These are phyloP conservation scores for Hyla sarda DNA, from an alignment of 2,113 vertebrate genomes.

Conservation along the genomic window DNA sequence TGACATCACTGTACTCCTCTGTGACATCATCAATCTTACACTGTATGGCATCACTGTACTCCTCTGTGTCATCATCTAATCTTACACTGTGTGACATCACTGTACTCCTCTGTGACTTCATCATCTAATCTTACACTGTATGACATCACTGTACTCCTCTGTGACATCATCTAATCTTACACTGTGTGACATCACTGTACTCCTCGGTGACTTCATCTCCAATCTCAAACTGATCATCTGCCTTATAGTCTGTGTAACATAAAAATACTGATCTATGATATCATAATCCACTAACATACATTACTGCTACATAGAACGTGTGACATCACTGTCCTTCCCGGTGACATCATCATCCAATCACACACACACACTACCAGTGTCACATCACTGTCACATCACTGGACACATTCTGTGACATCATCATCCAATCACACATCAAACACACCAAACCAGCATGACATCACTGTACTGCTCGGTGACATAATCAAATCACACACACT, in stretches of 20 bases:
- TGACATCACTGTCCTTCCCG: no score
- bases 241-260: no score
- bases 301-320: neutral
- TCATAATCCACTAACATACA: neutral
- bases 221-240: neutral
- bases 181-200: neutral
- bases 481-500: neutral
- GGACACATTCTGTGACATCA: neutral
- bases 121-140: neutral
- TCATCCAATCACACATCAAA: neutral
- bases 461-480: neutral
- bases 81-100: no score
- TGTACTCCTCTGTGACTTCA: neutral
- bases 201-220: neutral
- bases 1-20: neutral
- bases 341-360: no score
- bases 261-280: neutral
- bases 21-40: neutral
- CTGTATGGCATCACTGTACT: neutral
- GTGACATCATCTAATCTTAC: neutral
- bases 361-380: no score
- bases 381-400: neutral
- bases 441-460: no score
- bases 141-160: neutral
- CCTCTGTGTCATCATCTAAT: neutral